Evolutionary conservation across 2,888 invertebrate species (phyloP).

Genomic region (Sesia apiformis): DNA sequence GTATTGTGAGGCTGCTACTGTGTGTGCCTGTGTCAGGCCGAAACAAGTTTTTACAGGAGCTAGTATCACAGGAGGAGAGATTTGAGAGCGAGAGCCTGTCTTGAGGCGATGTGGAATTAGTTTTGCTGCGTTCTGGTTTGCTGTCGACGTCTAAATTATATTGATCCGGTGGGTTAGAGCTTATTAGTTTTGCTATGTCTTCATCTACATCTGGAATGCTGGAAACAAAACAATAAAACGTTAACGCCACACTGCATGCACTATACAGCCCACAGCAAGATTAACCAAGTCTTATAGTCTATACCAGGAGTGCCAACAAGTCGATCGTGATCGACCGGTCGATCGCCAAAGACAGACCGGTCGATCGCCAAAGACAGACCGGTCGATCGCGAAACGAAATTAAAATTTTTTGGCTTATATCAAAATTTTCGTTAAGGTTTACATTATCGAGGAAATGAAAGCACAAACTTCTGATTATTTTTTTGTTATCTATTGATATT

Average conservation of each 20-base stretch:
- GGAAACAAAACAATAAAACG: constrained; percentile 12
- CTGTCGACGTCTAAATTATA: constrained; percentile 43
- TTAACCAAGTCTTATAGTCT: background rate
- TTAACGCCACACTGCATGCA: no score
- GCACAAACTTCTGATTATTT: no score
- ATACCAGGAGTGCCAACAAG: background rate
- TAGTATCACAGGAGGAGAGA: constrained; percentile 62
- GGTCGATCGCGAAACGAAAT: no score
- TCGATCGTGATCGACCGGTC: no score
- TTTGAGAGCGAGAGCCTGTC: constrained; percentile 56
- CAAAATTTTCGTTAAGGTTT: no score
- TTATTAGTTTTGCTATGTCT: constrained; percentile 67
- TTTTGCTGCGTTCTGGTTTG: constrained; percentile 36
- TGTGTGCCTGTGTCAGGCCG: constrained; percentile 40
- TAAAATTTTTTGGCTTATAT: no score
- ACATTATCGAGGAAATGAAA: no score
- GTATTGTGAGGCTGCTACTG: constrained; percentile 64
- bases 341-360: no score
- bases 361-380: no score
- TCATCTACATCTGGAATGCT: constrained; percentile 74
- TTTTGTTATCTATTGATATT: no score
- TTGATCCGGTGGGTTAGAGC: constrained; percentile 42
- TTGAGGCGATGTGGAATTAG: constrained; percentile 45
- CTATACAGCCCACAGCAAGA: no score
- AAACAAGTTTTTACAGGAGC: constrained; percentile 61